Conservation (phyloP, 2,797 vertebrate genomes). For the Tinamus major region DNA sequence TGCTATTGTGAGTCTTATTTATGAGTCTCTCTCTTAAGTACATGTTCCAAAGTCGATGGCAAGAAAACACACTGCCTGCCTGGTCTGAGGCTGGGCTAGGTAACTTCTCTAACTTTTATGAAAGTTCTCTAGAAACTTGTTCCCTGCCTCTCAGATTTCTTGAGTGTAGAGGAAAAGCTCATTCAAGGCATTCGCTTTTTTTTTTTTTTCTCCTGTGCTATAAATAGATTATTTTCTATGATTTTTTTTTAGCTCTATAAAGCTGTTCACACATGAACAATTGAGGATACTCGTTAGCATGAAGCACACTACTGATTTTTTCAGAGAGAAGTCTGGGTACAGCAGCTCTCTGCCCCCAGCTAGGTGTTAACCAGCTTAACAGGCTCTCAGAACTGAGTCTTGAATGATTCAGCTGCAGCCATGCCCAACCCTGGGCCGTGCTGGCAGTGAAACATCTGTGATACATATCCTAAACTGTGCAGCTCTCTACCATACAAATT, state of each 20-base stretch:
- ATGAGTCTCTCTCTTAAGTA: constrained; percentile 1
- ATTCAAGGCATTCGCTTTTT: neutral
- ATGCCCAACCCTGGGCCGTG: neutral
- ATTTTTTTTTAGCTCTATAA: neutral
- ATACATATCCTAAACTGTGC: neutral
- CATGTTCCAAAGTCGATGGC: constrained; percentile 9
- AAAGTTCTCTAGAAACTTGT: neutral
- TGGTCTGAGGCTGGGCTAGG: neutral
- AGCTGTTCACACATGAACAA: neutral
- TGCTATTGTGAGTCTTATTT: constrained; percentile 61
- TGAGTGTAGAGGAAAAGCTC: neutral
- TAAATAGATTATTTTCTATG: neutral
- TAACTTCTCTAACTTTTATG: neutral
- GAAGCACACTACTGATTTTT: neutral
- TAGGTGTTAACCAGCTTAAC: neutral
- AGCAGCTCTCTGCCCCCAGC: neutral
- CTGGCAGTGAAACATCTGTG: neutral
- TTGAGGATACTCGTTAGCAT: neutral
- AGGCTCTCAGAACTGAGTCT: neutral
- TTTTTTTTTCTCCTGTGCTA: fast-evolving
- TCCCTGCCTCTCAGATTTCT: neutral
- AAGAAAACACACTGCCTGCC: neutral
- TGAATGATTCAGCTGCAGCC: neutral
- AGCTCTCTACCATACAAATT: neutral
- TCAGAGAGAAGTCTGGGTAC: neutral